Evolutionary conservation across 2,888 invertebrate species (phyloP).

Genomic region (Sympetrum striolatum): DNA sequence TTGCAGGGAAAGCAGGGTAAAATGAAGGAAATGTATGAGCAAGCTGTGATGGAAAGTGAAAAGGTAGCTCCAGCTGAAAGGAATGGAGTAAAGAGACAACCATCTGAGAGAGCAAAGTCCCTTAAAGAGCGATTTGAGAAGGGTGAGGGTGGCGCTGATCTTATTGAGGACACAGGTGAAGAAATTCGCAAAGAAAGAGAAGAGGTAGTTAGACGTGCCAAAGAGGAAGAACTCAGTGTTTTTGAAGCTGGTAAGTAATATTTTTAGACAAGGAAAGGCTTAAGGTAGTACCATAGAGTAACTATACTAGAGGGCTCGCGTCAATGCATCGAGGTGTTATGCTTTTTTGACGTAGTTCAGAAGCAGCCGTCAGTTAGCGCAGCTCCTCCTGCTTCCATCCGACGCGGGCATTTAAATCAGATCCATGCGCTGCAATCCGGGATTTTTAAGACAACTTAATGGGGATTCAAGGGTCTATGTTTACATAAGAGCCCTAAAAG

Average conservation of each 20-base stretch:
- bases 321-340: no score
- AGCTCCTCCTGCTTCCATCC: no score
- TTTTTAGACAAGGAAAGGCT: no score
- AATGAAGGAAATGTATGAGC: slow-evolving; percentile 91
- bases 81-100: slow-evolving; percentile 62
- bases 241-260: slow-evolving; percentile 75
- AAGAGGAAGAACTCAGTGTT: slow-evolving; percentile 75
- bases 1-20: slow-evolving; percentile 83
- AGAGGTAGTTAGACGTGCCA: slow-evolving; percentile 50
- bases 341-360: no score
- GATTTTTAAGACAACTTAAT: no score
- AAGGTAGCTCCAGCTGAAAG: slow-evolving; percentile 51
- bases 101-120: slow-evolving; percentile 67
- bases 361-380: no score
- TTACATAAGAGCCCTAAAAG: no score
- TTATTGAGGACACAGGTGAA: slow-evolving; percentile 66
- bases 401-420: no score
- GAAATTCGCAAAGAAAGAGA: slow-evolving; percentile 57
- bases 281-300: no score
- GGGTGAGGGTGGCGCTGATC: slow-evolving; percentile 65
- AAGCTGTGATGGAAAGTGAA: slow-evolving; percentile 84
- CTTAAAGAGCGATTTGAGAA: slow-evolving; percentile 83
- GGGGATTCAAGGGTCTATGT: no score
- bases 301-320: no score
- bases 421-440: no score